Conservation (phyloP, 2,797 vertebrate genomes). For the Ibycter americanus region DNA sequence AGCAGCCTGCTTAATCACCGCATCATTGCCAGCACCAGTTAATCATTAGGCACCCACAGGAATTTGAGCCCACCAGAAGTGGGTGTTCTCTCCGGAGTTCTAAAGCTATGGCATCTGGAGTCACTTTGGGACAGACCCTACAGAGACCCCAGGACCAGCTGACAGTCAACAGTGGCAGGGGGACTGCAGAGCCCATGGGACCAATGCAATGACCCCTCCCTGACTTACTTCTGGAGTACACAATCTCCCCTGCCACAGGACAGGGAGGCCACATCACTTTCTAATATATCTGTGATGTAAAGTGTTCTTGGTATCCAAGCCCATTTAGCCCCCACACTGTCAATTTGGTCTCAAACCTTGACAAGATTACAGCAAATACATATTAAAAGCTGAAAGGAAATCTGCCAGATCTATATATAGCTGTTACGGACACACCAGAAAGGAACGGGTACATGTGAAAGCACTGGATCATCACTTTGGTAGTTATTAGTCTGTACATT, state of each 20-base stretch:
- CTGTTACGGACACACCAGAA: not conserved
- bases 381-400: not conserved
- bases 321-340: not conserved
- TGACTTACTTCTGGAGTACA: not conserved
- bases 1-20: not conserved
- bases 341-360: not conserved
- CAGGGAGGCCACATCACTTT: not conserved
- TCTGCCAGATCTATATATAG: not conserved
- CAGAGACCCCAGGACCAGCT: not conserved
- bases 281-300: not conserved
- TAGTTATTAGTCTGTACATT: not conserved
- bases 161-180: not conserved
- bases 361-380: not conserved
- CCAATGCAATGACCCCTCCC: not conserved
- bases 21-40: not conserved
- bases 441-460: not conserved
- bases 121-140: not conserved
- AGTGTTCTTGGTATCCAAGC: not conserved
- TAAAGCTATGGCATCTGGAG: not conserved
- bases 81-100: not conserved
- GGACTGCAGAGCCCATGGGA: not conserved
- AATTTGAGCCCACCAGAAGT: not conserved
- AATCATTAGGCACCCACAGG: not conserved
- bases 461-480: not conserved
- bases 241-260: not conserved